These are phyloP conservation scores for Panopea generosa DNA, from an alignment of 2,888 invertebrate species.

Conservation along the genomic window DNA sequence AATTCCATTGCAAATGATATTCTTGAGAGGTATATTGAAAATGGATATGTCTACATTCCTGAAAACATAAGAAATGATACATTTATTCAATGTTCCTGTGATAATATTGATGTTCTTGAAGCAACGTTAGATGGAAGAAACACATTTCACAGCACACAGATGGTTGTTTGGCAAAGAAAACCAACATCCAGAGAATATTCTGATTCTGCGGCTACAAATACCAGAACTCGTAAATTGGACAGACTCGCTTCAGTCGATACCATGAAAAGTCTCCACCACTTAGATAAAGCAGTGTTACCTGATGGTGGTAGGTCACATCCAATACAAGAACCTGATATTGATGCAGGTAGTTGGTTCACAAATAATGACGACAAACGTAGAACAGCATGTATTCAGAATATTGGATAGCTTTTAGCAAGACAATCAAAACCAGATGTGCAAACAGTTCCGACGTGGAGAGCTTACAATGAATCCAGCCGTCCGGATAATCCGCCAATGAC, in stretches of 20 bases:
- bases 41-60: constrained; percentile 23
- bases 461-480: constrained; percentile 20
- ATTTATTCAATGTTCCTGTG: constrained; percentile 30
- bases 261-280: constrained; percentile 17
- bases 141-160: constrained; percentile 42
- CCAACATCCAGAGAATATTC: neutral
- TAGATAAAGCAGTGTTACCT: constrained; percentile 14
- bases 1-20: constrained; percentile 34
- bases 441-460: constrained; percentile 21
- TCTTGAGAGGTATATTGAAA: constrained; percentile 16
- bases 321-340: neutral
- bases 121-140: constrained; percentile 31
- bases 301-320: constrained; percentile 23
- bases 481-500: constrained; percentile 20
- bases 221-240: neutral
- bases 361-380: neutral
- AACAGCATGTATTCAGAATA: constrained; percentile 2
- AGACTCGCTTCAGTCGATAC: neutral
- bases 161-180: constrained; percentile 30
- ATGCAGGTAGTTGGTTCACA: constrained; percentile 13
- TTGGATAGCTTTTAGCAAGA: constrained; percentile 15
- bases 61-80: constrained; percentile 10
- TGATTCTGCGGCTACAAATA: too few species aligned
- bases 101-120: constrained; percentile 39
- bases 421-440: constrained; percentile 11